Conservation (phyloP, 2,888 invertebrate genomes). For the Synergus umbraculus region DNA sequence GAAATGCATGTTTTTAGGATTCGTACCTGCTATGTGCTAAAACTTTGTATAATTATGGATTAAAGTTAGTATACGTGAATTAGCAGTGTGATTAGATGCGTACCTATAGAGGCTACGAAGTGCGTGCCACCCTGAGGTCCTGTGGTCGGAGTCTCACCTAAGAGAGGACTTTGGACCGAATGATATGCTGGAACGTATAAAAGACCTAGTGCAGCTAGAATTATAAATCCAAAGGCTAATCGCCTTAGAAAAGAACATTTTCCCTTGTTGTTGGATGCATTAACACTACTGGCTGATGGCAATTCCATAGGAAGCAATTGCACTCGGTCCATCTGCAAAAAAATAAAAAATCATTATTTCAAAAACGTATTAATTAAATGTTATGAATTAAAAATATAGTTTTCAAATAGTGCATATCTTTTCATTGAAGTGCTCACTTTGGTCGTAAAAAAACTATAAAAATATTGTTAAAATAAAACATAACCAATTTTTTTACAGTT, state of each 20-base stretch:
- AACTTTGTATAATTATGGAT: background rate
- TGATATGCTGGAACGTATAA: conserved; percentile 75
- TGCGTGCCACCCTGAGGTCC: conserved; percentile 67
- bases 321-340: conserved; percentile 71
- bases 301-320: conserved; percentile 71
- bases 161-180: conserved; percentile 72
- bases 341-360: background rate
- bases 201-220: conserved; percentile 70
- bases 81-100: conserved; percentile 56
- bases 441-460: no score
- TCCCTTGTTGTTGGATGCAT: conserved; percentile 61
- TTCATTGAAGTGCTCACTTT: no score
- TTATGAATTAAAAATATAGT: no score
- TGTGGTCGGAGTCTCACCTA: conserved; percentile 73
- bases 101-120: conserved; percentile 73
- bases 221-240: conserved; percentile 70
- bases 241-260: conserved; percentile 71
- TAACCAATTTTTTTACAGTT: no score
- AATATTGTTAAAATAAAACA: no score
- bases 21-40: background rate
- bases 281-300: conserved; percentile 69
- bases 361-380: background rate
- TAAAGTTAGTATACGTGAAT: conserved; percentile 28
- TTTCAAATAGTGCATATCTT: no score
- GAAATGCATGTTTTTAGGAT: background rate